Base-by-base conservation (phyloP, 64 coral and sea anemone genomes). In the Hydrozoanthus tunicans region DNA sequence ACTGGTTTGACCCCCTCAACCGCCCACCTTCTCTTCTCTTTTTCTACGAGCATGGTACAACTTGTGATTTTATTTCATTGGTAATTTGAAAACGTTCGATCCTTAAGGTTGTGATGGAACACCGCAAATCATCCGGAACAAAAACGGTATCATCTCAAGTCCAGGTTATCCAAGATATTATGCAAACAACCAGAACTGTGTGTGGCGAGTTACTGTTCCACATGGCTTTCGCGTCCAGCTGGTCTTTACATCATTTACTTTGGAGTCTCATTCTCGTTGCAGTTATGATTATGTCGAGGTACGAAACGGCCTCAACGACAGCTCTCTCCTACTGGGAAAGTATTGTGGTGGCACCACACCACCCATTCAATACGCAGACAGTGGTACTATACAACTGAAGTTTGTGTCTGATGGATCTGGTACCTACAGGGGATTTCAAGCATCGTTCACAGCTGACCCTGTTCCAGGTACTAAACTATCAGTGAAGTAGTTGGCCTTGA, bases 371-470 rank as follows among this genome's bases (percentile, higher is more conserved):
- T 85, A 80, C 15, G 89, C 94, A 12, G 67, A 72, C 9, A 67
- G 70, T 12, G 82, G 80, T 64, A 86, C 77, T 26, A 73, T 96
- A 64, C 90, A 80, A 80, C 26, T 96, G 15, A 81, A 24, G 56
- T 96, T 96, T 66, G 72, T 13, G 57, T 96, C 94, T 5, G 94
- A 96, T 64, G 89, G 80, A 4, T 82, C 76, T 77, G 81, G 81
- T 53, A 90, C 79, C 14, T 15, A 4, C 4, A 15, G 25, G 12
- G 94, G 94, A 3, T 96, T 96, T 43, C 43, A 71, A 6, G 94
- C 94, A 23, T 15, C 62, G 0, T 96, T 81, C 24, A 24, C 11
- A 10, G 58, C 79, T 51, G 59, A 51, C 0, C 5, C 77, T 72
- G 2, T 43, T 43, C 32, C 32, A 43, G 32, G 32, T 43, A 43